These are phyloP conservation scores for Cosmia pyralina DNA, from an alignment of 2,888 invertebrate species.

Conservation along the genomic window DNA sequence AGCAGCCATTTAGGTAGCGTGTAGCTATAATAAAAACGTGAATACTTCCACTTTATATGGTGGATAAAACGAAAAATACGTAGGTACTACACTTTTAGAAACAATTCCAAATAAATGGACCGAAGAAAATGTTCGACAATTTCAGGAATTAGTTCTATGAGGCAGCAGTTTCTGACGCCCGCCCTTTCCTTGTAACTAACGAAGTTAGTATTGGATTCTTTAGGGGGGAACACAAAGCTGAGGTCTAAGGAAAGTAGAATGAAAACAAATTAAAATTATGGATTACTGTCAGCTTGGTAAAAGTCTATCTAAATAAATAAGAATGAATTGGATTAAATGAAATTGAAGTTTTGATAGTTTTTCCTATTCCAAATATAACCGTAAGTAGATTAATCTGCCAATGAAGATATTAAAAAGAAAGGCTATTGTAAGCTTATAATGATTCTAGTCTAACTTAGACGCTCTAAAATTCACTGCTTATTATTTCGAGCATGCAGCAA, in stretches of 20 bases:
- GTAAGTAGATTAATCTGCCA: not conserved
- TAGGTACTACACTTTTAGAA: not conserved
- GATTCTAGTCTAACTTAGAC: not conserved
- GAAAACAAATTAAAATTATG: constrained; percentile 24
- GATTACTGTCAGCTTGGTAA: not conserved
- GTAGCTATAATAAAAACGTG: not conserved
- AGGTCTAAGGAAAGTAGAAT: constrained; percentile 26
- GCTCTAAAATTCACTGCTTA: not conserved
- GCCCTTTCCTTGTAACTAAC: constrained; percentile 55
- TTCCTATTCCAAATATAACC: not conserved
- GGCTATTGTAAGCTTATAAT: not conserved
- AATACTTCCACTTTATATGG: not conserved
- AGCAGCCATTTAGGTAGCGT: not conserved
- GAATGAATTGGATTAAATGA: not conserved
- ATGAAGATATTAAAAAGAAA: constrained; percentile 1
- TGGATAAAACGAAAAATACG: not conserved
- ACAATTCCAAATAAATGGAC: constrained; percentile 9
- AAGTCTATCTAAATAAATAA: not conserved
- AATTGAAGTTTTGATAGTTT: not conserved
- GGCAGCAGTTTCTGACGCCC: constrained; percentile 52
- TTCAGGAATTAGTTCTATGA: constrained; percentile 37
- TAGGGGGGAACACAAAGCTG: constrained; percentile 5
- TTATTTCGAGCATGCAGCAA: constrained; percentile 29
- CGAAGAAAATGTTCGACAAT: constrained; percentile 35
- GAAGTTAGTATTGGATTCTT: constrained; percentile 53